phyloP scores from a whole-genome alignment of 2,888 invertebrate genomes.

The Drosophila atroscutellata region DNA sequence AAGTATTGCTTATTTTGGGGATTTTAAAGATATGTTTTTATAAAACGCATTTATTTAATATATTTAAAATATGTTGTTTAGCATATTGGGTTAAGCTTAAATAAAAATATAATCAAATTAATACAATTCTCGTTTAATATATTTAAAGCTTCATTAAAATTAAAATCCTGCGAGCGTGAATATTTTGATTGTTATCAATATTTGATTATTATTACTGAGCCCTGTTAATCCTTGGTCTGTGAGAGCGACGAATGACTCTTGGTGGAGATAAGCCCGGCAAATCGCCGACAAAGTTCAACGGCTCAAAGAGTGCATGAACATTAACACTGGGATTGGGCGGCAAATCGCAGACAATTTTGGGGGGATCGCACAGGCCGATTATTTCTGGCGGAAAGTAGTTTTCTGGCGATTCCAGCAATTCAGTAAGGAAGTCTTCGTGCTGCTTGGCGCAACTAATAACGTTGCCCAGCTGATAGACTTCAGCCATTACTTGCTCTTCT shows the following conservation, averaged over 20 bases:
- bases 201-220: not conserved
- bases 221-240: constrained; percentile 26
- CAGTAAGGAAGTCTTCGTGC: constrained; percentile 51
- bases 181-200: not conserved
- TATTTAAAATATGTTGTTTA: not conserved
- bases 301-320: constrained; percentile 2
- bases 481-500: constrained; percentile 45
- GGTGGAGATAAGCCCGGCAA: constrained; percentile 62
- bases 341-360: not conserved
- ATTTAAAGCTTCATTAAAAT: not conserved
- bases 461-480: constrained; percentile 34
- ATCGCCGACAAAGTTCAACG: constrained; percentile 18
- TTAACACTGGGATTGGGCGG: too few relatives aligned
- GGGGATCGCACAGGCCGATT: constrained; percentile 46
- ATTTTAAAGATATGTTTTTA: not conserved
- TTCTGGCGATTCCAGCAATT: constrained; percentile 54
- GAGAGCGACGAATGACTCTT: constrained; percentile 33
- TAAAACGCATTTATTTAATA: not conserved
- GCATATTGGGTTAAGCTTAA: not conserved
- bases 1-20: not conserved
- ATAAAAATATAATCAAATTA: not conserved
- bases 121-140: not conserved
- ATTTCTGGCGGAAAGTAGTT: constrained; percentile 56
- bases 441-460: constrained; percentile 39
- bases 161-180: not conserved